Evolutionary conservation across 2,888 invertebrate species (phyloP).

Genomic region (Polylopha cassiicola): DNA sequence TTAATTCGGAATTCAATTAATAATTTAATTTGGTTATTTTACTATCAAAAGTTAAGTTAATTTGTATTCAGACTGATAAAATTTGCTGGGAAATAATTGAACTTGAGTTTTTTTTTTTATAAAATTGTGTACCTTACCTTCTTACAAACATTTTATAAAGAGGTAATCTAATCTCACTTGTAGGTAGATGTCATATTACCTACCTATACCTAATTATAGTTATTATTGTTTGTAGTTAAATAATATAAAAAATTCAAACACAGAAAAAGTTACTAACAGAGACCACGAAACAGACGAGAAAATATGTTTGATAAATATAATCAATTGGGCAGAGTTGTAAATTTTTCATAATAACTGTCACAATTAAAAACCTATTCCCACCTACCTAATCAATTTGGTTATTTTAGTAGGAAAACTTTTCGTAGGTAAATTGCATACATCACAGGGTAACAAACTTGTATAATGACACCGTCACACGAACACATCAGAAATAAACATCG

Average conservation of each 20-base stretch:
- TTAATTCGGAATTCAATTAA: conserved; percentile 4
- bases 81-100: no score
- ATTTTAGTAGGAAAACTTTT: conserved; percentile 10
- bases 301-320: conserved; percentile 19
- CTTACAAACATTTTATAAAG: not conserved
- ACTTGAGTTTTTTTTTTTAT: no score
- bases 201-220: conserved; percentile 21
- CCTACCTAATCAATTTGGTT: no score
- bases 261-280: not conserved
- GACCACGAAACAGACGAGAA: conserved; percentile 11
- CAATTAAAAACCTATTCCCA: no score
- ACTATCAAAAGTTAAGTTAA: no score
- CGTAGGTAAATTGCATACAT: not conserved
- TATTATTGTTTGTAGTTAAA: conserved; percentile 12
- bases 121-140: no score
- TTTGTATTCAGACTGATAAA: no score
- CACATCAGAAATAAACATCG: not conserved
- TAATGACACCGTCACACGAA: conserved; percentile 8
- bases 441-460: conserved; percentile 2
- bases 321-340: no score
- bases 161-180: not conserved
- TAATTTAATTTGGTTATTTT: conserved; percentile 3
- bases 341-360: no score
- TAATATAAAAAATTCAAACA: conserved; percentile 9
- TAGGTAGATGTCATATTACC: conserved; percentile 13